A percentile compares a stretch with the other conserved stretches of the same genome.
phyloP scores from a whole-genome alignment of 2,888 invertebrate species.

The Chaetogeoica ovagalla region DNA sequence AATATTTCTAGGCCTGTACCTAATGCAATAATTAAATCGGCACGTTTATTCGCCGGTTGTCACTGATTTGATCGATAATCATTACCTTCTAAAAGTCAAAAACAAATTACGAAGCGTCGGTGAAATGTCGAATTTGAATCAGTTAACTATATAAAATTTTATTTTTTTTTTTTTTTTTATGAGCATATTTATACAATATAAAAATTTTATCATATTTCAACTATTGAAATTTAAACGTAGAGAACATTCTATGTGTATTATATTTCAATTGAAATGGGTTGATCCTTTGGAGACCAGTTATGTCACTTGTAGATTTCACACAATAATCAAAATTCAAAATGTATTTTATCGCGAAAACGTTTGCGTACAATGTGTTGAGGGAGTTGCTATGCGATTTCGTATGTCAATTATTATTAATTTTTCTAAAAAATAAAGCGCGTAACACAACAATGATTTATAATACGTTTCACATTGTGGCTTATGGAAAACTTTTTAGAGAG shows the following conservation, averaged over 20 bases:
- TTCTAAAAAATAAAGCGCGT: no score
- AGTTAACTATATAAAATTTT: neutral
- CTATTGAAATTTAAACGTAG: constrained; percentile 13
- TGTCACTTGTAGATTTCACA: neutral
- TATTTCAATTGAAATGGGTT: constrained; percentile 2
- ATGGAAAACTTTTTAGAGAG: no score
- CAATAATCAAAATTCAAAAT: neutral
- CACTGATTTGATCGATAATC: no score
- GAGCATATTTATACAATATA: no score
- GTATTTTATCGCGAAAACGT: neutral
- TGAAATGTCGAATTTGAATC: neutral
- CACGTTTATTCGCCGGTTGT: no score
- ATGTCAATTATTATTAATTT: no score
- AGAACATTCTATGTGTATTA: neutral
- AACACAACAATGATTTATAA: no score
- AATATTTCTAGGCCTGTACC: neutral
- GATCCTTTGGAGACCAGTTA: constrained; percentile 5
- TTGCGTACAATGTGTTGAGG: no score
- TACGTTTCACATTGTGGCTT: no score
- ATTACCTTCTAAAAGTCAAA: no score
- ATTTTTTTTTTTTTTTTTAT: constrained; percentile 3
- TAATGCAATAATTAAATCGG: neutral
- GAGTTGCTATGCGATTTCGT: no score
- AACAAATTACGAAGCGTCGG: no score
- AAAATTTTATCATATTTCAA: neutral